Conservation (phyloP, 2,888 invertebrate genomes). For the Monoplex corrugatus region DNA sequence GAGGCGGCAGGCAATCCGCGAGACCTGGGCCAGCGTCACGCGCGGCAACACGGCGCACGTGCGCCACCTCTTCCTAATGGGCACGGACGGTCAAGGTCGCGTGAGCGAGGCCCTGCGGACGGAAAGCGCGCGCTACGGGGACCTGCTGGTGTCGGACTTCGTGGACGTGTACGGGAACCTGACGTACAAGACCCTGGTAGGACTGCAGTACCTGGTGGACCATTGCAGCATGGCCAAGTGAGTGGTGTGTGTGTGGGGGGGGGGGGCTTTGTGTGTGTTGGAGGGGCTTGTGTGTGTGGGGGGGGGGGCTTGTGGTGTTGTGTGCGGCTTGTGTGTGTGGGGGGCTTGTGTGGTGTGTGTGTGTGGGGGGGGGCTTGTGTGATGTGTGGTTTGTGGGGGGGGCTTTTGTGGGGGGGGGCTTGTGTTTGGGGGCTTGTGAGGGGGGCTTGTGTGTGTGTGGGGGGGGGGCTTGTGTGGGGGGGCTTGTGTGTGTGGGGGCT, state of each 20-base stretch:
- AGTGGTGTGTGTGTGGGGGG: neutral
- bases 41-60: constrained; percentile 56
- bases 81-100: constrained; percentile 41
- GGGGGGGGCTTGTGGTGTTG: too few relatives aligned
- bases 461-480: neutral
- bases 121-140: constrained; percentile 43
- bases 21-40: constrained; percentile 58
- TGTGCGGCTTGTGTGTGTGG: neutral
- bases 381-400: neutral
- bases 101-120: neutral
- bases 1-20: constrained; percentile 55
- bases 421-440: too few relatives aligned
- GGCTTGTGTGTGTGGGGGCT: neutral
- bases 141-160: constrained; percentile 50
- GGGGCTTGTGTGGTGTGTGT: neutral
- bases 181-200: constrained; percentile 51
- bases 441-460: constrained; percentile 9
- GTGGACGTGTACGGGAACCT: constrained; percentile 53
- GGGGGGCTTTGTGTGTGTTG: neutral
- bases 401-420: too few relatives aligned
- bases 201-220: neutral
- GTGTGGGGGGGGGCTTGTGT: neutral
- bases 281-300: neutral
- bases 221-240: neutral
- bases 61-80: constrained; percentile 60